Conservation (phyloP, 1,140 invertebrate species). For the Propsilocerus akamusi region DNA sequence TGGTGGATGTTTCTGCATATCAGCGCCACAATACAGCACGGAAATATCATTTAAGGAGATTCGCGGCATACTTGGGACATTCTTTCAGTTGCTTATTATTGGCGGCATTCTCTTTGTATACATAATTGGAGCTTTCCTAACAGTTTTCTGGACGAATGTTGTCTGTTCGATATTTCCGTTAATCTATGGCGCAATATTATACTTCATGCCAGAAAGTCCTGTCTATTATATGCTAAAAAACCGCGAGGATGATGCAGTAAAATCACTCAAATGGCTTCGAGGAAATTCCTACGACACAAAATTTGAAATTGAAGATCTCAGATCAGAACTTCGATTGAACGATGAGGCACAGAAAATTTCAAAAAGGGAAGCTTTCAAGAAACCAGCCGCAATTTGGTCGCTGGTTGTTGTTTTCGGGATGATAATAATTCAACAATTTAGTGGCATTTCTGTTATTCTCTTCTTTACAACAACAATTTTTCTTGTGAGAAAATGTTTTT, state of each 20-base stretch:
- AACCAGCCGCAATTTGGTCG: conserved; percentile 40
- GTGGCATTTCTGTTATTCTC: conserved; percentile 70
- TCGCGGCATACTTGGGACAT: conserved; percentile 57
- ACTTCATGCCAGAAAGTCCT: conserved; percentile 65
- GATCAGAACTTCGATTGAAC: conserved; percentile 34
- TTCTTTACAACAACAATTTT: conserved; percentile 66
- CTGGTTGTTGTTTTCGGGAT: conserved; percentile 52
- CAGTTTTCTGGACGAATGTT: conserved; percentile 39
- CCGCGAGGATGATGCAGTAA: conserved; percentile 33
- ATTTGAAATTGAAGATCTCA: conserved; percentile 32
- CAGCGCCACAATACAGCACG: conserved; percentile 60
- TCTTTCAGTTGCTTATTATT: conserved; percentile 55
- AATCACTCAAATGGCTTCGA: conserved; percentile 41
- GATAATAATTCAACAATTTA: conserved; percentile 73
- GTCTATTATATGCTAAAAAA: conserved; percentile 26
- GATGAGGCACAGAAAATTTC: conserved; percentile 27
- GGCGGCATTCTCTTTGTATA: conserved; percentile 53
- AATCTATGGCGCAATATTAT: conserved; percentile 42
- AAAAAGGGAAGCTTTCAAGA: conserved; percentile 31
- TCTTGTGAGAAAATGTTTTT: conserved; percentile 21
- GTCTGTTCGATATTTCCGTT: conserved; percentile 44
- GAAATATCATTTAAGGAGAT: conserved; percentile 64
- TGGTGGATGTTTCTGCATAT: conserved; percentile 54
- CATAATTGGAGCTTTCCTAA: conserved; percentile 35
- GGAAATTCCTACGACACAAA: conserved; percentile 42